phyloP scores from a whole-genome alignment of 2,113 vertebrate species.

The Chiloscyllium plagiosum region DNA sequence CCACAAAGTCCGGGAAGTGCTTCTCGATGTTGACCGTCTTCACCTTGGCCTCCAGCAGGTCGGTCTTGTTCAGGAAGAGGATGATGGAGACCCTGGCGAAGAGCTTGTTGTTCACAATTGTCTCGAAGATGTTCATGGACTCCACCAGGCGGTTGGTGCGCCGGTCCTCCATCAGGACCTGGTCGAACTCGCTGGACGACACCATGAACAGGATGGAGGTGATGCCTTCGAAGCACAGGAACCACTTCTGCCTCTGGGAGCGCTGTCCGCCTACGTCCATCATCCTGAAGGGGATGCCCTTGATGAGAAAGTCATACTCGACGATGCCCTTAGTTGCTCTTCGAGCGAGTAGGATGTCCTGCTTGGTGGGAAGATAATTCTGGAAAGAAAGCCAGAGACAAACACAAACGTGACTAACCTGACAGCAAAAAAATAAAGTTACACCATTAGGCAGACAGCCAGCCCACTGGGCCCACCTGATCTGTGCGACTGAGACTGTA shows the following conservation, averaged over 20 bases:
- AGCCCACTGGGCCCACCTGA: neutral
- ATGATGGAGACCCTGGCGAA: conserved; percentile 32
- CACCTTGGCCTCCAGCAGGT: conserved; percentile 33
- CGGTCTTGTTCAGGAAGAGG: conserved; percentile 37
- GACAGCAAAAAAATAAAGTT: too few relatives aligned
- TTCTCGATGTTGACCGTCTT: neutral
- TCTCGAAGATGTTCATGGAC: conserved; percentile 34
- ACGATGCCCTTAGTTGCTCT: conserved; percentile 29
- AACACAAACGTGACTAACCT: neutral
- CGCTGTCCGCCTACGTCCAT: conserved; percentile 34
- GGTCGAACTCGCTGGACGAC: conserved; percentile 36
- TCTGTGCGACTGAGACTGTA: neutral
- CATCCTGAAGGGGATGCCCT: conserved; percentile 22
- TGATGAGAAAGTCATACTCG: conserved; percentile 17
- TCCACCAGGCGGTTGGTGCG: conserved; percentile 1
- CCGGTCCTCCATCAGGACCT: conserved; percentile 18
- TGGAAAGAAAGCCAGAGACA: neutral
- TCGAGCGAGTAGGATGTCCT: conserved; percentile 19
- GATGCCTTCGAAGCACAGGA: conserved; percentile 35
- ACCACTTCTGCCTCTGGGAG: conserved; percentile 35
- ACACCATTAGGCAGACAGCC: neutral
- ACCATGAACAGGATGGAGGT: conserved; percentile 37
- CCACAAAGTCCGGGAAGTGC: conserved; percentile 17
- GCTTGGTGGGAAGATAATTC: conserved; percentile 1
- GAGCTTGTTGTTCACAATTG: conserved; percentile 29